Percentiles rank a stretch among this genome's conserved stretches.
phyloP scores from a whole-genome alignment of 2,113 vertebrate genomes.

The Cottus gobio region DNA sequence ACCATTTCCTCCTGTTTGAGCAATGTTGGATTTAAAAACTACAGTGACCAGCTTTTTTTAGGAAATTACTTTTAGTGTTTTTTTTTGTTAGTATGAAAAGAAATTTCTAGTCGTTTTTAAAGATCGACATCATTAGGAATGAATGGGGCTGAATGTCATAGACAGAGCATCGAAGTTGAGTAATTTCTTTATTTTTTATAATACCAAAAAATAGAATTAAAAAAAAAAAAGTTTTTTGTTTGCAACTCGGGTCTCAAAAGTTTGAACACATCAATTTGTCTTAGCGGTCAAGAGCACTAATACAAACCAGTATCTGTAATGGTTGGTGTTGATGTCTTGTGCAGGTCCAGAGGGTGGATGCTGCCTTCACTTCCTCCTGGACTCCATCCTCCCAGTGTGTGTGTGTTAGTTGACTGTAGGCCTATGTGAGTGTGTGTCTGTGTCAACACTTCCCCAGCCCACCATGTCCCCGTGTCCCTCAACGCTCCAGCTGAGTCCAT shows the following conservation, averaged over 20 bases:
- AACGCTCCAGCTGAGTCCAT: constrained; percentile 21
- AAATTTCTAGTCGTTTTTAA: background rate
- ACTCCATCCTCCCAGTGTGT: constrained; percentile 3
- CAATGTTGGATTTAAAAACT: background rate
- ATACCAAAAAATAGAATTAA: no score
- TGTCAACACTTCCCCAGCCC: constrained; percentile 22
- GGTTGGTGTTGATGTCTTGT: constrained; percentile 14
- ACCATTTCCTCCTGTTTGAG: background rate
- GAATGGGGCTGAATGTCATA: background rate
- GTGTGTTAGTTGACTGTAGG: background rate
- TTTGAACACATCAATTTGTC: background rate
- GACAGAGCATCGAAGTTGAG: background rate
- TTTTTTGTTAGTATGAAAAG: no score
- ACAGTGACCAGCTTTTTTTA: background rate
- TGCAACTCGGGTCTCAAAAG: background rate
- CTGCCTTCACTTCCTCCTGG: background rate
- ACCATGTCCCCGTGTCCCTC: constrained; percentile 56
- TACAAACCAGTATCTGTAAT: background rate
- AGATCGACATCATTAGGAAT: no score
- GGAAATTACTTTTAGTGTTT: background rate
- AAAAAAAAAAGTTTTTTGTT: no score
- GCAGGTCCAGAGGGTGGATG: constrained; percentile 29
- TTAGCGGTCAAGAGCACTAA: background rate
- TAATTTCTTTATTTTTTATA: background rate
- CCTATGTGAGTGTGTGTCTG: constrained; percentile 20